phyloP scores from a whole-genome alignment of 2,888 invertebrate species.

The Spatulosminthurus flaviceps region DNA sequence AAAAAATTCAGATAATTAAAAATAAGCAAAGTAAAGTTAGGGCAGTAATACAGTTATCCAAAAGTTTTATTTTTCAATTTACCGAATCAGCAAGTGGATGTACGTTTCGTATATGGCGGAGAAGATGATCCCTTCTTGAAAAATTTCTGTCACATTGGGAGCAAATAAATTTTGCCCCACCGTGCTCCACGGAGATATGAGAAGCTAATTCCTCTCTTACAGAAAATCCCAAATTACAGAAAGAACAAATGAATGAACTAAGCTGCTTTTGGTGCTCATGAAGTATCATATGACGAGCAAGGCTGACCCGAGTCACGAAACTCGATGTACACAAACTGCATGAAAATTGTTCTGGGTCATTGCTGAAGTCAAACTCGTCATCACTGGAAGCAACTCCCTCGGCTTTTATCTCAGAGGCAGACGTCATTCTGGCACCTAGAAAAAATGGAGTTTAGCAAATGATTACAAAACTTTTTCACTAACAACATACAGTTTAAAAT shows the following conservation, averaged over 20 bases:
- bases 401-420: not conserved
- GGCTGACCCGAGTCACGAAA: slow-evolving; percentile 53
- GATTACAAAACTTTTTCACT: not conserved
- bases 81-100: slow-evolving; percentile 25
- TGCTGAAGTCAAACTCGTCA: slow-evolving; percentile 30
- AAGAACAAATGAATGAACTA: slow-evolving; percentile 48
- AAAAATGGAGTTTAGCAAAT: not conserved
- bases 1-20: not conserved
- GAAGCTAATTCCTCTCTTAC: slow-evolving; percentile 50
- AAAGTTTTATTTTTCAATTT: too few species aligned
- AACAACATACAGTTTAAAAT: too few species aligned
- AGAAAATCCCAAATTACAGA: slow-evolving; percentile 47
- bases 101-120: slow-evolving; percentile 54
- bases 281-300: slow-evolving; percentile 52
- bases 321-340: slow-evolving; percentile 54
- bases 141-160: slow-evolving; percentile 55
- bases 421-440: not conserved
- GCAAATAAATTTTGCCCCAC: slow-evolving; percentile 57
- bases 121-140: slow-evolving; percentile 56
- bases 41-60: too few species aligned
- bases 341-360: slow-evolving; percentile 40
- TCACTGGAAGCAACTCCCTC: slow-evolving; percentile 15
- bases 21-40: not conserved
- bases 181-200: slow-evolving; percentile 53
- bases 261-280: slow-evolving; percentile 47